Evolutionary conservation across 2,113 vertebrate species (phyloP).

Genomic region (Calidris pugnax): DNA sequence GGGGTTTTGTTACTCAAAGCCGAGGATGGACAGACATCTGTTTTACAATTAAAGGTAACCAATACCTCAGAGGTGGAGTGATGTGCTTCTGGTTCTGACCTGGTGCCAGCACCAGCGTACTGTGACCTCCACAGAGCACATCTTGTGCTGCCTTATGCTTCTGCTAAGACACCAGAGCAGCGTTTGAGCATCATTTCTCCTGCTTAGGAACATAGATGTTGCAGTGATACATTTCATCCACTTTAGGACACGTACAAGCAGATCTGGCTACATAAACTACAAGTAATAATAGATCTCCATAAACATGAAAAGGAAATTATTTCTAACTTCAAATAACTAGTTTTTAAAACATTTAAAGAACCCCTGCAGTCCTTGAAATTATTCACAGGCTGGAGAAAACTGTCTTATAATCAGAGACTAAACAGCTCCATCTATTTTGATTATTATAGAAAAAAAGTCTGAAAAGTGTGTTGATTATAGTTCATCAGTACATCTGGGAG

Average conservation of each 20-base stretch:
- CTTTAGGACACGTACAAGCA: not conserved
- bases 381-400: not conserved
- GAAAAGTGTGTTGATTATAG: not conserved
- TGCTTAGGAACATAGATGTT: not conserved
- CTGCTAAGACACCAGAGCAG: not conserved
- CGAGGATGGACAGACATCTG: fast-evolving
- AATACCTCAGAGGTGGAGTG: not conserved
- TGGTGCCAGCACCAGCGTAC: not conserved
- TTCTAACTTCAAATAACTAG: not conserved
- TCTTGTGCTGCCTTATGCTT: not conserved
- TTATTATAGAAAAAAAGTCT: not conserved
- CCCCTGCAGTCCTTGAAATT: not conserved
- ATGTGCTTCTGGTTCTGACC: not conserved
- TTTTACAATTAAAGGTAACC: not conserved
- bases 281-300: not conserved
- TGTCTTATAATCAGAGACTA: not conserved
- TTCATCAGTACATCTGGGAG: not conserved
- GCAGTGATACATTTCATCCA: not conserved
- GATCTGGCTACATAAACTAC: not conserved
- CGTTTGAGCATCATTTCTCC: not conserved
- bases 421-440: not conserved
- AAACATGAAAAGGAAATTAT: not conserved
- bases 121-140: not conserved
- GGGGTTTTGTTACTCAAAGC: not conserved
- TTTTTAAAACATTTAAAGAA: not conserved